Base-by-base conservation (phyloP, 2,113 vertebrate genomes). In the Macquaria australasica region DNA sequence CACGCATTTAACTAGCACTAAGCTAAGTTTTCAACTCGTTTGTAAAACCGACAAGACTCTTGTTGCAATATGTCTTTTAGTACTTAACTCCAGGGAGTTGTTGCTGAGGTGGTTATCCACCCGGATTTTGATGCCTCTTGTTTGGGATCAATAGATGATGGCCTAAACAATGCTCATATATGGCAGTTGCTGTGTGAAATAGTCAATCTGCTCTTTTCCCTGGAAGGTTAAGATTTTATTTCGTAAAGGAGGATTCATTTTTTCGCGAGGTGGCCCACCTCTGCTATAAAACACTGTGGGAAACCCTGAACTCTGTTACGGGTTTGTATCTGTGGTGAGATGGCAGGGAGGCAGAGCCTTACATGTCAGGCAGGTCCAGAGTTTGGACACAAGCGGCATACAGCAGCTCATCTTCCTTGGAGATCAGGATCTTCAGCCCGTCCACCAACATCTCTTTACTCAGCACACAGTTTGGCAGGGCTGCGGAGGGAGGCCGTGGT, bases 331-430 rank as follows among this genome's bases (percentile, higher is more conserved):
- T 63, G 20, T 72, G 67, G 43, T 41, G 6, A 20, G 20, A 16
- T 7, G n/a, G 55, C 39, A 50, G 43, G 16, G 5, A 21, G 37
- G 62, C 11, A 0, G 12, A 60, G 71, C 48, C 97, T 96, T 96
- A 98, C 98, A 99, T 98, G 92, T 99, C 98, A 0, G 98, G 97
- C 55, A 98, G 95, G 81, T 98, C 98, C 91, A 99, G 95, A 20
- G 96, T 98, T 91, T 97, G 96, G 78, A 99, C 97, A 0, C 96
- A 97, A 82, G 97, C 98, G 0, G 98, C 97, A 0, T 99, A 99
- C 20, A 99, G 96, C 90, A 99, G 94, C 84, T 98, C 97, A 71
- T 99, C 98, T 87, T 99, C 98, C 88, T 98, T 98, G 69, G 98
- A 97, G 85, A 99, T 98, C 64, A 99, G 96, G 91, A 99, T 97